phyloP scores from a whole-genome alignment of 2,797 vertebrate genomes.

The Spea hammondii region DNA sequence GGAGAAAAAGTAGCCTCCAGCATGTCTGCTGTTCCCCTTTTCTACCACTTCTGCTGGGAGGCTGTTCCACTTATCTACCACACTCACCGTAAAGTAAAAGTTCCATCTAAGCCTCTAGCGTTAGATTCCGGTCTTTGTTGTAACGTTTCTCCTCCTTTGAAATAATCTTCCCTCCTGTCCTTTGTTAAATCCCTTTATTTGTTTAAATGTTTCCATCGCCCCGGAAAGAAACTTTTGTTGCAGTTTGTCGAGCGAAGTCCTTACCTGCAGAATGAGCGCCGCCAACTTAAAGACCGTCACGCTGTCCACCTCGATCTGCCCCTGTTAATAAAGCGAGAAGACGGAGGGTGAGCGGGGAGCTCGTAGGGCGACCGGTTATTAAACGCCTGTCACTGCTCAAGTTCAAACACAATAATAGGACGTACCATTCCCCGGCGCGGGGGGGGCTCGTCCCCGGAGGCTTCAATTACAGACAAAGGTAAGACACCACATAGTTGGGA shows the following conservation, averaged over 20 bases:
- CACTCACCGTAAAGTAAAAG: too few relatives aligned
- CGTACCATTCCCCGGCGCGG: constrained; percentile 68
- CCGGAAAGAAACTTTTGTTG: too few relatives aligned
- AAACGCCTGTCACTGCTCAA: constrained; percentile 59
- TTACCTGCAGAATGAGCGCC: constrained; percentile 91
- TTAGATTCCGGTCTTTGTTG: too few relatives aligned
- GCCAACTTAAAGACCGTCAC: constrained; percentile 89
- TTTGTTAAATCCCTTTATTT: too few relatives aligned
- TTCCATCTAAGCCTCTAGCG: too few relatives aligned
- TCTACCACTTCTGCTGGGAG: too few relatives aligned
- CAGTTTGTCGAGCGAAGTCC: constrained; percentile 46
- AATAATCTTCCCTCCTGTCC: too few relatives aligned
- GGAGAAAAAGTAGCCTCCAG: too few relatives aligned
- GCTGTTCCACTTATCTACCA: too few relatives aligned
- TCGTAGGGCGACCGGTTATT: constrained; percentile 3
- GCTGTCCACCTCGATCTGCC: constrained; percentile 86
- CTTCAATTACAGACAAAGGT: constrained; percentile 4
- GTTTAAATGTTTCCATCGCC: too few relatives aligned
- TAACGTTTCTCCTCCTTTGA: too few relatives aligned
- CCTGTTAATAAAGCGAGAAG: constrained; percentile 69
- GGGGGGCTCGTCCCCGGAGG: constrained; percentile 23
- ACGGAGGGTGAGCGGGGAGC: neutral
- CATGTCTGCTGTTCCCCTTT: too few relatives aligned
- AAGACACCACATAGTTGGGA: neutral
- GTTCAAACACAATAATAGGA: constrained; percentile 70